These are phyloP conservation scores for Stenopsyche tienmushanensis DNA, from an alignment of 1,140 invertebrate genomes.

Conservation along the genomic window DNA sequence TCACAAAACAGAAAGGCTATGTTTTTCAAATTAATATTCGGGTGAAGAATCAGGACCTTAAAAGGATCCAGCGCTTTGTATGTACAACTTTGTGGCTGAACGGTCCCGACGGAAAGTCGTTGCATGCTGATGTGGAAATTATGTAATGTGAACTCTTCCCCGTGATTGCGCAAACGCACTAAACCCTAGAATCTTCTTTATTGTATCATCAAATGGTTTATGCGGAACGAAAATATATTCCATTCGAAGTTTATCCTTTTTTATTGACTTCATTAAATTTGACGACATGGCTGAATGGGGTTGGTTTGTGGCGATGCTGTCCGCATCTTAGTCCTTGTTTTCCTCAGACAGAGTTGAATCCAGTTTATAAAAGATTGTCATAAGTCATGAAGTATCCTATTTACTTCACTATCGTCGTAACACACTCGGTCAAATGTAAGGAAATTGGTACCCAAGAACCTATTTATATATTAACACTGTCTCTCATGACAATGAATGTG, in stretches of 20 bases:
- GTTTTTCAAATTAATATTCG: too few relatives aligned
- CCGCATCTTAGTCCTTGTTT: constrained; percentile 6
- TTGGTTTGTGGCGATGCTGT: background rate
- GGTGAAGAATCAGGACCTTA: too few relatives aligned
- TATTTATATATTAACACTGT: too few relatives aligned
- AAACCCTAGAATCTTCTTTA: constrained; percentile 1
- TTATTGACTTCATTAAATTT: constrained; percentile 28
- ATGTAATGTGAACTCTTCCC: constrained; percentile 11
- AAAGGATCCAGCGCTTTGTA: too few relatives aligned
- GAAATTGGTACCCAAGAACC: too few relatives aligned
- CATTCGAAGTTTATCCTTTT: constrained; percentile 9
- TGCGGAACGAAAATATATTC: background rate
- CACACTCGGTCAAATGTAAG: too few relatives aligned
- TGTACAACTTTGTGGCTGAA: background rate
- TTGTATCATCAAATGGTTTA: constrained; percentile 12
- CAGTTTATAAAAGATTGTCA: background rate
- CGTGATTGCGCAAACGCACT: constrained; percentile 4
- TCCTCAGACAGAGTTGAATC: background rate
- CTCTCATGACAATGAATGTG: too few relatives aligned
- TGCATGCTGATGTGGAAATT: constrained; percentile 21
- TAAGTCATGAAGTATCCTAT: background rate
- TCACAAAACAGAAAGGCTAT: too few relatives aligned
- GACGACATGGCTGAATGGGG: background rate
- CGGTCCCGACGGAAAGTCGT: background rate
- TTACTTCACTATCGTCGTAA: background rate